Conservation (phyloP, 2,888 invertebrate genomes). For the Drosophila hawaiiensis region DNA sequence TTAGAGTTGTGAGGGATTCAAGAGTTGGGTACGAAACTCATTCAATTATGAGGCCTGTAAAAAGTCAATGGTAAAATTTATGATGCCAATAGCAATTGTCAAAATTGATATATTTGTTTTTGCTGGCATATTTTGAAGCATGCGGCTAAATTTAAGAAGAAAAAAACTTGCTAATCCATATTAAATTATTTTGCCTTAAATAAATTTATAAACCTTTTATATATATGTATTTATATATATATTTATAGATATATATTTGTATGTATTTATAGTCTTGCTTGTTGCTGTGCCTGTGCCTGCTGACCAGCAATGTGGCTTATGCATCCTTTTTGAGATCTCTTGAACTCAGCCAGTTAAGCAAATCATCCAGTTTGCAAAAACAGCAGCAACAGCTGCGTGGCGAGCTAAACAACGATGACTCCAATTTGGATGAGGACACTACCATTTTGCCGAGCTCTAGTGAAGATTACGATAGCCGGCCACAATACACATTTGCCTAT, state of each 20-base stretch:
- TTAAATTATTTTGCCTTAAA: not conserved
- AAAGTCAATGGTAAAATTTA: conserved; percentile 56
- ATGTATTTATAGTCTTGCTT: conserved; percentile 59
- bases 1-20: conserved; percentile 1
- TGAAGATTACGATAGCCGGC: conserved; percentile 86
- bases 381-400: conserved; percentile 49
- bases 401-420: conserved; percentile 55
- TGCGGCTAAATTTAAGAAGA: not conserved
- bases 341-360: conserved; percentile 73
- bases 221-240: not conserved
- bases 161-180: not conserved
- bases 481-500: conserved; percentile 86
- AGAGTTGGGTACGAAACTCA: conserved; percentile 16
- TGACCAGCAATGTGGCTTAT: conserved; percentile 69
- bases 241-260: not conserved
- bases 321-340: conserved; percentile 78
- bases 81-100: conserved; percentile 45
- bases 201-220: not conserved
- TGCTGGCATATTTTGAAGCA: not conserved
- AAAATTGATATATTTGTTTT: conserved; percentile 53
- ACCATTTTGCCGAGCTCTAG: conserved; percentile 73
- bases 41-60: conserved; percentile 27
- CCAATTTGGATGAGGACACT: conserved; percentile 66
- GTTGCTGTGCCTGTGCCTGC: conserved; percentile 74
- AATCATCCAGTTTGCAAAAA: conserved; percentile 50